phyloP scores from a whole-genome alignment of 2,113 vertebrate species.

The Eurypyga helias region DNA sequence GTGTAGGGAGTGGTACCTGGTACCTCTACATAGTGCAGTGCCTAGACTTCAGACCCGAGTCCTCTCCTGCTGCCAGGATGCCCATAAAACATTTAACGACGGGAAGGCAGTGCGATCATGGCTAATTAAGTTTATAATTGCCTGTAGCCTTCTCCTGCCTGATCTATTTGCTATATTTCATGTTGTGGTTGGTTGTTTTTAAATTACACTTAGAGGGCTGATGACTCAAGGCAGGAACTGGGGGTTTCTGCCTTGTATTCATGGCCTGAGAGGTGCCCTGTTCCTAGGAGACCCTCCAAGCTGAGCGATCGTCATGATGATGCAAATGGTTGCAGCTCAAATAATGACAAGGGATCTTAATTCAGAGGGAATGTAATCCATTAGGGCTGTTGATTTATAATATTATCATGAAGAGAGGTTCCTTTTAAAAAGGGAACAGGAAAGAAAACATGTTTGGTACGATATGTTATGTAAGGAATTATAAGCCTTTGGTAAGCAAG shows the following conservation, averaged over 20 bases:
- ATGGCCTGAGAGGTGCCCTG: neutral
- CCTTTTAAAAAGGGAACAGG: neutral
- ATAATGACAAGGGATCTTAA: neutral
- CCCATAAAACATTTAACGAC: neutral
- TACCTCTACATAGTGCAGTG: neutral
- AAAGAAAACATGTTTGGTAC: neutral
- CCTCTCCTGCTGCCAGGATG: neutral
- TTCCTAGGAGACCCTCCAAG: neutral
- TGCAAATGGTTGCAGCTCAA: neutral
- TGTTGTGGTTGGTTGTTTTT: neutral
- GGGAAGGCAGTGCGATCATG: neutral
- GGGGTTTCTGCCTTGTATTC: neutral
- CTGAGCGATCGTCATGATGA: neutral
- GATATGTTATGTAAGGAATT: neutral
- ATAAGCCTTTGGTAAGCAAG: neutral
- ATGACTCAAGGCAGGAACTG: neutral
- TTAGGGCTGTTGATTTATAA: neutral
- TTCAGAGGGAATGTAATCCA: neutral
- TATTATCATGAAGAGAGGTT: neutral
- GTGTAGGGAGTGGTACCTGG: fast-evolving
- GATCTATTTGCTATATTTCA: neutral
- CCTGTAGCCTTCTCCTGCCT: neutral
- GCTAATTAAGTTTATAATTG: neutral
- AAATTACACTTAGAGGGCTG: neutral
- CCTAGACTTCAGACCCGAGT: neutral